Evolutionary conservation across 2,113 vertebrate genomes (phyloP).

Genomic region (Scomber scombrus): DNA sequence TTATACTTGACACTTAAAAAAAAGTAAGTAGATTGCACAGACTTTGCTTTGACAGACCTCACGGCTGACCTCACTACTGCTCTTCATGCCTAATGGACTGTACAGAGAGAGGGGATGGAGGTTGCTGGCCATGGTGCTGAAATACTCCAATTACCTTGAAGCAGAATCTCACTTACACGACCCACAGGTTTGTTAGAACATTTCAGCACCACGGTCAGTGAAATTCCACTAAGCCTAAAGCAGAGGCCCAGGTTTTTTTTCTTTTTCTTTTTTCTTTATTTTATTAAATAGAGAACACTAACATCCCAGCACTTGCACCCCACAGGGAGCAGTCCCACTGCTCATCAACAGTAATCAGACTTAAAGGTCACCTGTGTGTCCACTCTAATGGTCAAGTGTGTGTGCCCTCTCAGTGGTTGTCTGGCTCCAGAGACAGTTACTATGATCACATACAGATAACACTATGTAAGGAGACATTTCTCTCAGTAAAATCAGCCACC

Average conservation of each 20-base stretch:
- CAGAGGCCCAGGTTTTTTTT: neutral
- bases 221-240: neutral
- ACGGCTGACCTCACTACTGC: too few species aligned
- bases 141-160: neutral
- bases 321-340: slow-evolving; percentile 8
- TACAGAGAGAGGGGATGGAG: neutral
- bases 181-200: neutral
- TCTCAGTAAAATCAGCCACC: slow-evolving; percentile 30
- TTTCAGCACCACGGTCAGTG: slow-evolving; percentile 38
- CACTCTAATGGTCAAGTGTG: slow-evolving; percentile 45
- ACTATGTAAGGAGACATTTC: slow-evolving; percentile 7
- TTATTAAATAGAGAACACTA: neutral
- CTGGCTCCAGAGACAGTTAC: slow-evolving; percentile 10
- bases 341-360: slow-evolving; percentile 43
- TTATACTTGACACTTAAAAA: too few species aligned
- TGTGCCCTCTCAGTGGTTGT: neutral
- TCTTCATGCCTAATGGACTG: too few species aligned
- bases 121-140: slow-evolving; percentile 42
- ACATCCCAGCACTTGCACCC: neutral
- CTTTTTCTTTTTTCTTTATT: neutral
- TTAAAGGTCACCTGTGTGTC: slow-evolving; percentile 29
- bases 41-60: too few species aligned
- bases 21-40: too few species aligned
- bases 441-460: slow-evolving; percentile 16
- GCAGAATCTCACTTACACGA: too few species aligned